Evolutionary conservation across 2,797 vertebrate genomes (phyloP), one percentile per base, ranked within the genome.

Genomic region (Sebastes reedi): DNA sequence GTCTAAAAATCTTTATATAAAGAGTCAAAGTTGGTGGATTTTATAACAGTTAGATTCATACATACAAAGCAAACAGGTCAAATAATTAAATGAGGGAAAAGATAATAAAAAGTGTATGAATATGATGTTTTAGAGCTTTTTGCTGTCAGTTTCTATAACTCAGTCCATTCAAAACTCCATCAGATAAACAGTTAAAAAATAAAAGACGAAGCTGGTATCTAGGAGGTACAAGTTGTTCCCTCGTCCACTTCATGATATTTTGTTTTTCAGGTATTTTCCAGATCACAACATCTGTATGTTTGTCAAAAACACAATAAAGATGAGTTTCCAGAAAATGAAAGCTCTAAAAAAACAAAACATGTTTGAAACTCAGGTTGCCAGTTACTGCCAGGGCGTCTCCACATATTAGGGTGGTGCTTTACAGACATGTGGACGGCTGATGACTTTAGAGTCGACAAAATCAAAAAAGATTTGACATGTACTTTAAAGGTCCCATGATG

Each of bases 181-280:
- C 34, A 36, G 34, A 36, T 36, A 36, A 36, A 36, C 34, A 36
- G 34, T 36, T 36, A 36, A 36, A 32, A 32, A 34, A 12, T 12
- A 36, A 36, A 32, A 36, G 34, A 36, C 2, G 2, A 58, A 11
- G 29, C 29, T 61, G 55, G 12, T 56, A 27, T 56, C n/a, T 6
- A 24, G 5, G 22, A 24, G 54, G 11, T 55, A 24, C 22, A 10
- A 5, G 58, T 20, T 30, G 58, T 10, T n/a, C 18, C 18, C 16
- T 3, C 2, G 18, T 67, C 25, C 25, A 14, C 66, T 13, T 30
- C 1, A 7, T 52, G 18, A 30, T 22, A 22, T 54, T 52, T 9
- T 11, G 3, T 18, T 52, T 32, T 62, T 34, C n/a, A 34, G 59
- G 71, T 62, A 34, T 62, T 73, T 62, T 73, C 42, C 42, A 62